Percentiles rank a stretch among this genome's conserved stretches.
Evolutionary conservation across 2,797 vertebrate species (phyloP).

Genomic region (Erithacus rubecula): DNA sequence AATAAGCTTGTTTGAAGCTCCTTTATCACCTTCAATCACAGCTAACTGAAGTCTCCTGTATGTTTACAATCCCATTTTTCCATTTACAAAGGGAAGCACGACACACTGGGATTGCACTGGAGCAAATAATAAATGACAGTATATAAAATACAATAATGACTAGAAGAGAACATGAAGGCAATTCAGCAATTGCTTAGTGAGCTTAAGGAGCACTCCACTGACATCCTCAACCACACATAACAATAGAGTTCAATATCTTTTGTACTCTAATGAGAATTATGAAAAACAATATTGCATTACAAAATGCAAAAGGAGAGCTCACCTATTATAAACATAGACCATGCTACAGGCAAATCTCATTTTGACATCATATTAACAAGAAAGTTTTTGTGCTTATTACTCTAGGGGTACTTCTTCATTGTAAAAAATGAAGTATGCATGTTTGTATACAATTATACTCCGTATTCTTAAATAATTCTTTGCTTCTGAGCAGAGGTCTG

Average conservation of each 20-base stretch:
- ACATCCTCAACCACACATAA: neutral
- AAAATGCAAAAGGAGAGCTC: neutral
- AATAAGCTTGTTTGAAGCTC: neutral
- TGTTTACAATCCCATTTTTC: neutral
- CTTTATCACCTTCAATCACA: neutral
- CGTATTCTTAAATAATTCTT: neutral
- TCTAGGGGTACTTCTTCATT: neutral
- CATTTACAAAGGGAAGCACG: neutral
- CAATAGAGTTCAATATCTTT: neutral
- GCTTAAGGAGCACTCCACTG: neutral
- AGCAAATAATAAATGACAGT: neutral
- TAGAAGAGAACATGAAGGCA: neutral
- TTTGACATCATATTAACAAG: neutral
- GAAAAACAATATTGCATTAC: neutral
- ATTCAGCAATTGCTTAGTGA: neutral
- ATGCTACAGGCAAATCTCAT: neutral
- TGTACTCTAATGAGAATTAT: neutral
- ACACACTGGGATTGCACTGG: neutral
- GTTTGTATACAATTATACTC: neutral
- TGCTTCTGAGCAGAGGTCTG: neutral
- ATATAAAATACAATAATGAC: neutral
- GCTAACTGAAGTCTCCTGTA: neutral
- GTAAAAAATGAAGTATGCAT: neutral
- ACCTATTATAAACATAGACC: neutral
- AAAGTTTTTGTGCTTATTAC: neutral